Percentiles rank a stretch among this genome's conserved stretches.
These are phyloP conservation scores for Ammospiza nelsoni DNA, from an alignment of 2,113 vertebrate species.

Conservation along the genomic window DNA sequence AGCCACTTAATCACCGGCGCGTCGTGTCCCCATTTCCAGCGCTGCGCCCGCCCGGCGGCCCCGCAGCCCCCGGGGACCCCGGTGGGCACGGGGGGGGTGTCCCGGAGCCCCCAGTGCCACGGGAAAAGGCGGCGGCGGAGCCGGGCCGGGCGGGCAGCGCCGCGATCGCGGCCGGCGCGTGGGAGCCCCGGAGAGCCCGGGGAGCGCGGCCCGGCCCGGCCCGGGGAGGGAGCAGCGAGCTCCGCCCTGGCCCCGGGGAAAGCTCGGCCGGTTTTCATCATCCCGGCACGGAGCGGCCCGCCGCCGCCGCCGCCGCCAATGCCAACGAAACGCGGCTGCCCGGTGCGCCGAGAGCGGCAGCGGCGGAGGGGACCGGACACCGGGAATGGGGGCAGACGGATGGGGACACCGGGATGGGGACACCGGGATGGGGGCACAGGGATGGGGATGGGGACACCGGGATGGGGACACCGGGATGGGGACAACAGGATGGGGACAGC, in stretches of 20 bases:
- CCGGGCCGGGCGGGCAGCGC: not conserved
- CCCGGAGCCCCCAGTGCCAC: rapidly evolving
- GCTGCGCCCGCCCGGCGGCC: not conserved
- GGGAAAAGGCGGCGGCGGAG: not conserved
- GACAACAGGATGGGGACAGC: rapidly evolving
- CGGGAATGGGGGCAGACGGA: no score
- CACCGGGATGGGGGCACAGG: no score
- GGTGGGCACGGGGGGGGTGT: rapidly evolving
- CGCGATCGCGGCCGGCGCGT: not conserved
- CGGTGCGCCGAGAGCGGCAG: not conserved
- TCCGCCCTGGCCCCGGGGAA: conserved; percentile 28
- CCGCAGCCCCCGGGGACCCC: rapidly evolving
- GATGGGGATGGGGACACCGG: no score
- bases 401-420: no score
- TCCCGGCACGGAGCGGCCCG: not conserved
- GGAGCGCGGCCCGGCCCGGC: conserved; percentile 1
- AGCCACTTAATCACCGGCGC: not conserved
- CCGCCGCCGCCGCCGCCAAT: not conserved
- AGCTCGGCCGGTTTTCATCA: conserved; percentile 50
- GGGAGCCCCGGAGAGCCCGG: conserved; percentile 6
- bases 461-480: no score
- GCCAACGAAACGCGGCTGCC: not conserved
- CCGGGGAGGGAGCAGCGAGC: not conserved
- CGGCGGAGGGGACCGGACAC: no score
- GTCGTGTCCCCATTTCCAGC: not conserved